phyloP scores from a whole-genome alignment of 2,113 vertebrate genomes.

The Clinocottus analis region DNA sequence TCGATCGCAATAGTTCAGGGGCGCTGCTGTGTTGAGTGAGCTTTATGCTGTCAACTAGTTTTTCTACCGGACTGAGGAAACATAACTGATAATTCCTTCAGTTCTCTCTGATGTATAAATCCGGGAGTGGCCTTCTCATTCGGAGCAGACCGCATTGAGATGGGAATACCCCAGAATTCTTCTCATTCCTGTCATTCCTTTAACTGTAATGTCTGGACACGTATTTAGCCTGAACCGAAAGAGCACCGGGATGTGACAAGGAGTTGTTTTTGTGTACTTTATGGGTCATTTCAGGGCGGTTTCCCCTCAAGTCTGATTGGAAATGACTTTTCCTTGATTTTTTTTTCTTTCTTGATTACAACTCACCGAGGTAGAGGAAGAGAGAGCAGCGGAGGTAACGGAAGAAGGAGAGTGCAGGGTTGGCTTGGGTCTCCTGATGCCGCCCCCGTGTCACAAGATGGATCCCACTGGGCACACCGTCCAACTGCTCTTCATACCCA shows the following conservation, averaged over 20 bases:
- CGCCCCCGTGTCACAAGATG: conserved; percentile 67
- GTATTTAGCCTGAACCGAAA: conserved; percentile 59
- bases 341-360: not conserved
- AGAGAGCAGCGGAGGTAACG: conserved; percentile 28
- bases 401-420: conserved; percentile 40
- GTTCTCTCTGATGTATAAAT: conserved; percentile 17
- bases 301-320: not conserved
- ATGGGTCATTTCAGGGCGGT: not conserved
- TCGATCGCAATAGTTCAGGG: not conserved
- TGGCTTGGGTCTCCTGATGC: conserved; percentile 68
- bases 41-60: not conserved
- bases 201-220: conserved; percentile 78
- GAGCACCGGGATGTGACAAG: not conserved
- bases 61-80: not conserved
- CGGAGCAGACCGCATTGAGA: conserved; percentile 48
- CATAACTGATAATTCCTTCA: conserved; percentile 22
- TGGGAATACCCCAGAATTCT: conserved; percentile 85
- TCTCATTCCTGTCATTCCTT: conserved; percentile 81
- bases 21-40: not conserved
- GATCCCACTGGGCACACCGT: conserved; percentile 55
- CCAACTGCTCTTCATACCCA: conserved; percentile 59
- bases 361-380: not conserved
- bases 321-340: not conserved
- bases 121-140: conserved; percentile 66
- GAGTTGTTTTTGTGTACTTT: not conserved